Conservation (phyloP, 2,113 vertebrate genomes). For the Perognathus longimembris region DNA sequence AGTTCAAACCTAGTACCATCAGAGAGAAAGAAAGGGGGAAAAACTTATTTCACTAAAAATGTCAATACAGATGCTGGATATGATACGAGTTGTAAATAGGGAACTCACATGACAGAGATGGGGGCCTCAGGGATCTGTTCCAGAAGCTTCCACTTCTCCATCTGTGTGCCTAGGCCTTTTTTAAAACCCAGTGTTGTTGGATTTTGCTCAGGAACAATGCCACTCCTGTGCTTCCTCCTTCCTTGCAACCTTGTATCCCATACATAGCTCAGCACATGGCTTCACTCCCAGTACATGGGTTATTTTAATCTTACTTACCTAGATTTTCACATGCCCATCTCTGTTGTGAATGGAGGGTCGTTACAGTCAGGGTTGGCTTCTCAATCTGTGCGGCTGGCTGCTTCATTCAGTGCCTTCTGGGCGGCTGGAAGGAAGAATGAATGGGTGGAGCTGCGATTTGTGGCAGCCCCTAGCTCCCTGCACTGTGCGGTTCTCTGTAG, state of each 20-base stretch:
- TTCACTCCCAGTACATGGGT: not conserved
- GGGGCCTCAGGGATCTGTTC: not conserved
- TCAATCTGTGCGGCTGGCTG: not conserved
- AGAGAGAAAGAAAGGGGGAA: not conserved
- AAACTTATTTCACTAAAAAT: slow-evolving; percentile 2
- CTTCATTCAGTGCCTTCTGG: not conserved
- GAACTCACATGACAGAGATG: not conserved
- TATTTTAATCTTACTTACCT: not conserved
- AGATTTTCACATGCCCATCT: not conserved
- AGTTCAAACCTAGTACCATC: no score
- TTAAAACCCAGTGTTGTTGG: not conserved
- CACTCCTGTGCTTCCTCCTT: not conserved
- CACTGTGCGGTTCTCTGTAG: not conserved
- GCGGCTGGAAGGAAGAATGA: not conserved
- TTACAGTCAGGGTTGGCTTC: not conserved
- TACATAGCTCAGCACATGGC: not conserved
- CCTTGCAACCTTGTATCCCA: not conserved
- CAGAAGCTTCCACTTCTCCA: not conserved
- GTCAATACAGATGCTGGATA: not conserved
- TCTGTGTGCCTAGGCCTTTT: not conserved
- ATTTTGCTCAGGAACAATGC: not conserved
- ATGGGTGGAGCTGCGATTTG: not conserved
- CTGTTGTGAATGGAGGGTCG: not conserved
- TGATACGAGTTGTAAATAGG: not conserved
- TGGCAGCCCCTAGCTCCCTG: no score